Evolutionary conservation across 1,140 invertebrate species (phyloP).

Genomic region (Temnothorax longispinosus): DNA sequence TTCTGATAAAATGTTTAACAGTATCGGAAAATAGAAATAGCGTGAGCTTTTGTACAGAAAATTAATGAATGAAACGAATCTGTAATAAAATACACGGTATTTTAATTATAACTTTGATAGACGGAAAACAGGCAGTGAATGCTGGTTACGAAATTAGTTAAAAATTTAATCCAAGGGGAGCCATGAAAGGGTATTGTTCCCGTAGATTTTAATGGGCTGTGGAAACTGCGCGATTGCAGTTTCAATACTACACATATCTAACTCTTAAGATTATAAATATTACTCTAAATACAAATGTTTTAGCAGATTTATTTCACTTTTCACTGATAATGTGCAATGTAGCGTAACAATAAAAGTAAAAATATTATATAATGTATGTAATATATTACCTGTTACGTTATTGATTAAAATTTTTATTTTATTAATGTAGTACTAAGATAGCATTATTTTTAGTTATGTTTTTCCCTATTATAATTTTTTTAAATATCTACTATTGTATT

Average conservation of each 20-base stretch:
- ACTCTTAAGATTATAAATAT: slow-evolving; percentile 26
- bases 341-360: not conserved
- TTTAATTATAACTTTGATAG: slow-evolving; percentile 54
- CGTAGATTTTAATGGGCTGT: slow-evolving; percentile 37
- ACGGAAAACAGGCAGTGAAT: slow-evolving; percentile 29
- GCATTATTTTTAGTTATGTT: not conserved
- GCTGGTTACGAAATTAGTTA: slow-evolving; percentile 37
- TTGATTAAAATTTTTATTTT: not conserved
- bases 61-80: slow-evolving; percentile 21
- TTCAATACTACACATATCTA: not conserved
- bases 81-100: slow-evolving; percentile 38
- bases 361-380: not conserved
- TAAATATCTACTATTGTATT: not conserved
- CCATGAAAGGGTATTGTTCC: slow-evolving; percentile 45
- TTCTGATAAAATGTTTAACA: not conserved
- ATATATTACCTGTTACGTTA: not conserved
- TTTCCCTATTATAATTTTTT: not conserved
- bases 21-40: not conserved
- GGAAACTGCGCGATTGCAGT: not conserved
- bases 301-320: not conserved
- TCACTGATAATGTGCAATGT: not conserved
- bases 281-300: not conserved
- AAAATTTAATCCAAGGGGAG: slow-evolving; percentile 45
- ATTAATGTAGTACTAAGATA: not conserved
- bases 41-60: slow-evolving; percentile 30